phyloP scores from a whole-genome alignment of 2,888 invertebrate genomes.

The Saturnia japonica region DNA sequence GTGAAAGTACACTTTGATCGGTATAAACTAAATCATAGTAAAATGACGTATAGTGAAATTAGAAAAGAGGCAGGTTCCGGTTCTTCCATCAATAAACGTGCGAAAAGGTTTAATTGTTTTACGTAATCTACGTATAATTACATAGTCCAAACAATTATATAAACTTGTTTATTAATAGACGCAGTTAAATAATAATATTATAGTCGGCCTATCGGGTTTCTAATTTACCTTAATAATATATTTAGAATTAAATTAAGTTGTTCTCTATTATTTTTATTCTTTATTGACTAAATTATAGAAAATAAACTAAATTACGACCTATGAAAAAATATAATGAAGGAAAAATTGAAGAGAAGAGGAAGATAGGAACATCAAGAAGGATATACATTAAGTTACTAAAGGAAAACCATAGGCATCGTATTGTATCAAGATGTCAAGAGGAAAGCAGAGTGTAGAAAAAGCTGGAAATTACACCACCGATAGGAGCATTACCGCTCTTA shows the following conservation, averaged over 20 bases:
- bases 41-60: neutral
- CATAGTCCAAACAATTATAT: neutral
- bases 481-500: too few species aligned
- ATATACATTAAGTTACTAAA: too few species aligned
- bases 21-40: neutral
- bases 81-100: neutral
- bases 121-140: neutral
- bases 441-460: too few species aligned
- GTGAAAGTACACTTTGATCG: neutral
- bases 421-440: too few species aligned
- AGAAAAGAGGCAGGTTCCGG: neutral
- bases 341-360: too few species aligned
- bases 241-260: neutral
- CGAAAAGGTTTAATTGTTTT: neutral
- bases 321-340: too few species aligned
- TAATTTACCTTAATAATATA: neutral
- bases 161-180: neutral
- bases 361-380: too few species aligned
- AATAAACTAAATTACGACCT: too few species aligned
- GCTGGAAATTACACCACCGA: too few species aligned
- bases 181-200: neutral
- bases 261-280: too few species aligned
- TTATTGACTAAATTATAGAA: too few species aligned
- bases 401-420: too few species aligned
- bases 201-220: neutral